Base-by-base conservation (phyloP, 2,797 vertebrate genomes). In the Pseudomugil tenellus region DNA sequence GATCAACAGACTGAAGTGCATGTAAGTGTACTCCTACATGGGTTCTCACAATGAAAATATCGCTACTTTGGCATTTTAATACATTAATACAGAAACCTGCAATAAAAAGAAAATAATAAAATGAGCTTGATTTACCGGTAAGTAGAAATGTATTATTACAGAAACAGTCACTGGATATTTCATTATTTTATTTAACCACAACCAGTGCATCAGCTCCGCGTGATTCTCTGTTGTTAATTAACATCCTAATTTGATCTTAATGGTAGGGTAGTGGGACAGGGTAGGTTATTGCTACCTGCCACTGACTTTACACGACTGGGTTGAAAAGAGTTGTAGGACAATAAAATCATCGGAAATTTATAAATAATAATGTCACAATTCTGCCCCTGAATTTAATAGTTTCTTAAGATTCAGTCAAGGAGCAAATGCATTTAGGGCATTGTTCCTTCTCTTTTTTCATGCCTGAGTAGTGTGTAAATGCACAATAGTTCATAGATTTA, bases 231-330 rank as follows among this genome's bases (percentile, higher is more conserved):
- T 21, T 41, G 35, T 19, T 58, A 19, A 25, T 19, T 1, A 56
- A 25, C 1, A 2, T 53, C n/a, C 71, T 61, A 57, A 69, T 74
- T 61, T 54, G 28, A 53, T 16, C 60, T 54, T 58, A 58, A 68
- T 37, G 63, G 7, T 29, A 11, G 58, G 19, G 13, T 63, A 70
- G 72, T 34, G 17, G n/a, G 69, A 68, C 61, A 72, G 23, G 55
- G 58, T 65, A 39, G 46, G 35, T 68, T 70, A 59, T 70, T 62
- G 3, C 70, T 61, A 70, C 58, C 34, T 80, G 55, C 39, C 71
- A 37, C 52, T 71, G 62, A 52, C 39, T 72, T 32, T 37, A 70
- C 7, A 63, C 51, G 6, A 67, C 68, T 66, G 32, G 62, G 55
- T 28, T 70, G 28, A 59, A 54, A 69, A 65, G 59, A 12, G 19